Evolutionary conservation across 2,797 vertebrate species (phyloP).

Genomic region (Propithecus perrieri): DNA sequence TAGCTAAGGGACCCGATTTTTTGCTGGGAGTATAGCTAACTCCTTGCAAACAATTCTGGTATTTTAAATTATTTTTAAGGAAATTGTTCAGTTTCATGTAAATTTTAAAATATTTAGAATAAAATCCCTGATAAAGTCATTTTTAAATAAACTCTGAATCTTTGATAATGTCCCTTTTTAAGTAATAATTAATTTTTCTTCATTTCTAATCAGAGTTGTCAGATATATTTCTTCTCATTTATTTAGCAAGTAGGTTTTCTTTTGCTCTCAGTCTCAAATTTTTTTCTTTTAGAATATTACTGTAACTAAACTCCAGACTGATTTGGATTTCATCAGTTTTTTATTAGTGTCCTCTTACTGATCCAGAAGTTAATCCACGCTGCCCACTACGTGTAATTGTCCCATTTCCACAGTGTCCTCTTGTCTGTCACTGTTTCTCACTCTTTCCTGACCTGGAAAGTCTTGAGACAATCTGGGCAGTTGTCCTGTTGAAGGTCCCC

Average conservation of each 20-base stretch:
- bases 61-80: background rate
- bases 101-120: background rate
- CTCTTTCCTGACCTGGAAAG: background rate
- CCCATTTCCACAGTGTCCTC: background rate
- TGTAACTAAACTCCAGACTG: background rate
- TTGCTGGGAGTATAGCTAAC: too few relatives aligned
- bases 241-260: background rate
- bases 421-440: background rate
- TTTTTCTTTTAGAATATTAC: background rate
- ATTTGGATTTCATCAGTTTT: background rate
- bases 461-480: background rate
- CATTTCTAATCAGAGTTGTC: background rate
- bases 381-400: background rate
- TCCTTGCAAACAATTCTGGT: background rate
- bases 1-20: too few relatives aligned
- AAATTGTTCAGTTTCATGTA: background rate
- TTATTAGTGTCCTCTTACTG: background rate
- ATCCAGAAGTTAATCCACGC: background rate
- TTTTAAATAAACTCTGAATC: background rate
- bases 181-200: background rate
- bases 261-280: background rate
- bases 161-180: background rate
- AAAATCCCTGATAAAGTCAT: background rate
- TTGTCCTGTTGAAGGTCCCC: background rate
- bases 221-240: background rate